Percentiles rank a stretch among this genome's conserved stretches.
These are phyloP conservation scores for Tachysurus fulvidraco DNA, from an alignment of 2,113 vertebrate species.

Conservation along the genomic window DNA sequence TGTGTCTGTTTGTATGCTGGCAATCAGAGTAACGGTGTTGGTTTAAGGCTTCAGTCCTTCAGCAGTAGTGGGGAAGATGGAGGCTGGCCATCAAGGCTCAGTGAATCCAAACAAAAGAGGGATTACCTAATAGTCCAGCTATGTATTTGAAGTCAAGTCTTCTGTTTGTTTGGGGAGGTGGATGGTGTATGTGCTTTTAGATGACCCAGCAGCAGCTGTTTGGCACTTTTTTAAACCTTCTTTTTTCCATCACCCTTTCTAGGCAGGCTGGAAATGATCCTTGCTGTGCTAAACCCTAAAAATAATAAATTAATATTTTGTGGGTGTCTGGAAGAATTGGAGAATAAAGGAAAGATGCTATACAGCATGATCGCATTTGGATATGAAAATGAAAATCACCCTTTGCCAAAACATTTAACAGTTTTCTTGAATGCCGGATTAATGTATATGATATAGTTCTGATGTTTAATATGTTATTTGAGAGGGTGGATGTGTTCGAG, in stretches of 20 bases:
- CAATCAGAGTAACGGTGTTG: slow-evolving; percentile 59
- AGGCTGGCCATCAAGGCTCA: slow-evolving; percentile 80
- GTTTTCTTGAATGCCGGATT: not conserved
- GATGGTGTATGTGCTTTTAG: slow-evolving; percentile 76
- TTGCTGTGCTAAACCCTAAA: slow-evolving; percentile 6
- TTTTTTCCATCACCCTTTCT: slow-evolving; percentile 16
- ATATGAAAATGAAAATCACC: slow-evolving; percentile 56
- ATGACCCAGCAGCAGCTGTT: slow-evolving; percentile 73
- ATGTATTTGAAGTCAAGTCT: slow-evolving; percentile 83
- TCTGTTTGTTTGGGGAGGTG: slow-evolving; percentile 83
- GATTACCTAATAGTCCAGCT: slow-evolving; percentile 86
- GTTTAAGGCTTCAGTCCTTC: slow-evolving; percentile 64
- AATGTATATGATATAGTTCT: slow-evolving; percentile 1
- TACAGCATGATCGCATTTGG: slow-evolving; percentile 14
- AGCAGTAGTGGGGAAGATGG: slow-evolving; percentile 72
- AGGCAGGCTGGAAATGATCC: slow-evolving; percentile 1
- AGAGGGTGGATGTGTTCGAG: not conserved
- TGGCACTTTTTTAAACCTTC: slow-evolving; percentile 69
- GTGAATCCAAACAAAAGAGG: slow-evolving; percentile 83
- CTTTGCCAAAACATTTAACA: slow-evolving; percentile 1
- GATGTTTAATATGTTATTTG: not conserved
- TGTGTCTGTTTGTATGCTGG: slow-evolving; percentile 42
- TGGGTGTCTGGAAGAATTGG: slow-evolving; percentile 21
- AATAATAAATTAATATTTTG: slow-evolving; percentile 10
- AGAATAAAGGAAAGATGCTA: not conserved